Base-by-base conservation (phyloP, 1,140 invertebrate genomes). In the Gryon sp. region DNA sequence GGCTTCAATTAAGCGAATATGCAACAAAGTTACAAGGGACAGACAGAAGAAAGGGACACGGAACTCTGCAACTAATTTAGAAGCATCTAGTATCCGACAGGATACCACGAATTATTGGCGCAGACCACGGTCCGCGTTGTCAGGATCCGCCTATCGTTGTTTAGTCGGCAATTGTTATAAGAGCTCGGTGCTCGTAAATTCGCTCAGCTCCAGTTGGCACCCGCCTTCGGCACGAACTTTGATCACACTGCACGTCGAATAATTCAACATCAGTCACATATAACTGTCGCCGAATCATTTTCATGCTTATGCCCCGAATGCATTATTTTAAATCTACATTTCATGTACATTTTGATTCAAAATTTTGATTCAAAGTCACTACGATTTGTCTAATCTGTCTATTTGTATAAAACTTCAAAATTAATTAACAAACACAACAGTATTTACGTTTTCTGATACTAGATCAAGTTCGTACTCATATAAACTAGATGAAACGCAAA, bases 81-180 rank as follows among this genome's bases (percentile, higher is more conserved):
- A 80, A 80, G 60, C 76, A 70, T 69, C 76, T 50, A 62, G 75
- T 78, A 78, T 74, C 68, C 68, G 72, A 80, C 79, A 80, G 76
- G 48, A 66, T 52, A 69, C 59, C 48, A 22, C 72, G 76, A 80
- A 78, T 80, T 80, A 80, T 80, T 80, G 69, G 73, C 68, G 36
- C 50, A 43, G 48, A 70, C 32, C 41, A 36, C 46, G 48, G 28
- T 18, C 28, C 26, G 46, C 38, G 73, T 36, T 66, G 55, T 62
- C 55, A 55, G 53, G 68, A 68, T 38, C 60, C 75, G 59, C 66
- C 75, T 73, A 72, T 72, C 66, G 32, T 50, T 73, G 60, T 73
- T 12, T 62, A 68, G 48, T 60, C 63, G 26, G 32, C 24, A 43
- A 30, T 72, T 53, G 62, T 77, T 77, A 73, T 73, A 36, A 77